Base-by-base conservation (phyloP, 2,888 invertebrate genomes). In the Geotrupes spiniger region DNA sequence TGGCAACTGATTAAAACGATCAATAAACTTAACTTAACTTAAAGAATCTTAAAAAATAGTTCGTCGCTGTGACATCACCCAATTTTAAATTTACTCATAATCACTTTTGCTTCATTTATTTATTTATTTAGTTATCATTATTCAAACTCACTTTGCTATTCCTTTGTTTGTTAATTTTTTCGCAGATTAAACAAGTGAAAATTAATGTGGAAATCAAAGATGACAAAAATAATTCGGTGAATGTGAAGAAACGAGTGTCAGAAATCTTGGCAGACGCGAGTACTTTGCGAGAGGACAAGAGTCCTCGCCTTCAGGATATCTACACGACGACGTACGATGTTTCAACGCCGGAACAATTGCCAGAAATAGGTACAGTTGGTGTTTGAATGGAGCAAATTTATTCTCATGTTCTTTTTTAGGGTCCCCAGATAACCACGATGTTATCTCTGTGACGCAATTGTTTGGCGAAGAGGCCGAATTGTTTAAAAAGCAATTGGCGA, bases 401-500 rank as follows among this genome's bases (percentile, higher is more conserved):
- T n/a, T n/a, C n/a, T n/a, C n/a, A n/a, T n/a, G n/a, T n/a, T n/a
- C n/a, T n/a, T n/a, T n/a, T 49, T 29, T 57, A 67, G 66, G 54
- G 48, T 63, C 64, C 37, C 62, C 64, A 21, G 62, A 51, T 6
- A 37, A 47, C 15, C 49, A 50, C 36, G 17, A 56, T 44, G 25
- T 39, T 40, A 21, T 29, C 28, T 37, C 29, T 11, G 45, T 51
- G 8, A 43, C 42, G 10, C 50, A 50, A 8, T 11, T 46, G 31
- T 51, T 73, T 49, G 74, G 73, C 36, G 75, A 70, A 56, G 82
- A 83, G 69, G 82, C 82, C 11, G 82, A 83, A 66, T 74, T 83
- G 37, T 74, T 80, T 36, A 77, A 78, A 51, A 80, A 83, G 61
- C 81, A 83, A 66, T 69, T 83, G 40, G 77, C 80, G 62, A 80